These are phyloP conservation scores for Neosilurus mollespiculum DNA, from an alignment of 2,797 vertebrate species.

Conservation along the genomic window DNA sequence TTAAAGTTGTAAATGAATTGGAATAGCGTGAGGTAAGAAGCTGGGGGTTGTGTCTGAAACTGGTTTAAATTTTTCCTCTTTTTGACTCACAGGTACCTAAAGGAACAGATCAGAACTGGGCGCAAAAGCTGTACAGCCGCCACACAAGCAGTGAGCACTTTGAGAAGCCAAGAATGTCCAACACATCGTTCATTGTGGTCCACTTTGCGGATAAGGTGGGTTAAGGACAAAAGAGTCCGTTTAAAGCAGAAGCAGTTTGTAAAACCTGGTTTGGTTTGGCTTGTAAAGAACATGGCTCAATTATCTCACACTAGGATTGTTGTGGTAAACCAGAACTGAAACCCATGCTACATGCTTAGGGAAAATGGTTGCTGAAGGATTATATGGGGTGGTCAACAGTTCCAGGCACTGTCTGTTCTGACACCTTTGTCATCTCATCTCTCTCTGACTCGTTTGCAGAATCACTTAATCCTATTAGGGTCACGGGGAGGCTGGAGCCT, in stretches of 20 bases:
- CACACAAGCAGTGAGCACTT: conserved; percentile 82
- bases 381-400: neutral
- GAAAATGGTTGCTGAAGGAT: neutral
- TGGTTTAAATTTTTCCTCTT: too few relatives aligned
- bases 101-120: conserved; percentile 94
- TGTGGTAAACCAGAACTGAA: neutral
- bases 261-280: neutral
- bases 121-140: conserved; percentile 86
- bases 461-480: too few relatives aligned
- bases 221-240: neutral
- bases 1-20: conserved; percentile 51
- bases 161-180: conserved; percentile 96
- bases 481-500: too few relatives aligned
- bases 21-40: conserved; percentile 19
- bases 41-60: neutral
- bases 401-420: too few relatives aligned
- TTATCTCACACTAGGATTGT: too few relatives aligned
- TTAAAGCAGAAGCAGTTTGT: neutral
- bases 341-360: neutral
- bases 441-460: too few relatives aligned
- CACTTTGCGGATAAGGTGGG: conserved; percentile 94
- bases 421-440: too few relatives aligned
- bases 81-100: conserved; percentile 81
- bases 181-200: conserved; percentile 84
- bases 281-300: neutral